Conservation (phyloP, 2,888 invertebrate species). For the Julus scandinavius region DNA sequence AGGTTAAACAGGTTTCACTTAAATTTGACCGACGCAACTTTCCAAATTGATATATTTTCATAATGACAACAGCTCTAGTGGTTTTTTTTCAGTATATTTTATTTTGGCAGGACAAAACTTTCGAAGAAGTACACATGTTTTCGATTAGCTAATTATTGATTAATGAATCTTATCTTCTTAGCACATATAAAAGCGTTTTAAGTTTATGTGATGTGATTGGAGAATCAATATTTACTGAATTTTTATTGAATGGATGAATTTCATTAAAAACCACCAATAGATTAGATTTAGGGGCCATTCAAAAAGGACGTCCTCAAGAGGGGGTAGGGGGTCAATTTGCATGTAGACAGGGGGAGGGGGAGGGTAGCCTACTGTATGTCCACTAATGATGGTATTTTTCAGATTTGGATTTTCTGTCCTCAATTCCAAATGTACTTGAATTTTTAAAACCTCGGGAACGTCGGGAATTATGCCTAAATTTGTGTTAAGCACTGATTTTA, state of each 20-base stretch:
- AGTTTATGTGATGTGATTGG: slow-evolving; percentile 24
- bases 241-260: slow-evolving; percentile 5
- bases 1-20: slow-evolving; percentile 31
- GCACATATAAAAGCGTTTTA: slow-evolving; percentile 15
- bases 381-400: too few species aligned
- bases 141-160: slow-evolving; percentile 43
- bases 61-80: neutral
- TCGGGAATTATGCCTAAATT: too few species aligned
- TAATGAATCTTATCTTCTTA: slow-evolving; percentile 31
- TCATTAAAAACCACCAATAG: neutral
- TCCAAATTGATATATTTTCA: slow-evolving; percentile 32
- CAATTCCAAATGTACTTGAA: too few species aligned
- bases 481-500: too few species aligned
- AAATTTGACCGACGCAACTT: slow-evolving; percentile 14
- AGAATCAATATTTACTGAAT: slow-evolving; percentile 9
- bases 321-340: too few species aligned
- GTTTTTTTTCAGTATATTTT: neutral
- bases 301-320: too few species aligned
- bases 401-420: too few species aligned
- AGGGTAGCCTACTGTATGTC: too few species aligned
- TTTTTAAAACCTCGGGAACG: too few species aligned
- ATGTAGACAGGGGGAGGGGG: too few species aligned
- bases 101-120: neutral
- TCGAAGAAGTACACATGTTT: neutral
- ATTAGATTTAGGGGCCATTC: too few species aligned